A percentile compares a stretch with the other conserved stretches of the same genome.
These are phyloP conservation scores for Clistopyga incitator DNA, from an alignment of 2,888 invertebrate genomes.

Conservation along the genomic window DNA sequence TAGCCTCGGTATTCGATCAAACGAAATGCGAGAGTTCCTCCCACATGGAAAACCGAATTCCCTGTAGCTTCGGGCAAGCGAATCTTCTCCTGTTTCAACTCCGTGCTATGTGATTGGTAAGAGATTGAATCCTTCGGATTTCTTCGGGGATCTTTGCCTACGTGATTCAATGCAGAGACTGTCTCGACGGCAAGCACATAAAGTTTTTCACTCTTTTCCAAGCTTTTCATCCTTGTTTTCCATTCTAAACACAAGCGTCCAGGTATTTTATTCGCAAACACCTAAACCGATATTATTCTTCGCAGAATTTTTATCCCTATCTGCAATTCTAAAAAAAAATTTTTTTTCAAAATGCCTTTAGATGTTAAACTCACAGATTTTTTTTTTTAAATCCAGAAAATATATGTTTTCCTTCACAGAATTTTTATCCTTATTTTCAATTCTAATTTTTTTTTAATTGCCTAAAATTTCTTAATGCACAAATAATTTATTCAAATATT, in stretches of 20 bases:
- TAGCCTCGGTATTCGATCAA: neutral
- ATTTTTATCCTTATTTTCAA: too few species aligned
- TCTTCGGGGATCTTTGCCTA: constrained; percentile 25
- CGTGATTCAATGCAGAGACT: constrained; percentile 19
- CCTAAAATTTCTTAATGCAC: too few species aligned
- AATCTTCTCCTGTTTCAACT: constrained; percentile 33
- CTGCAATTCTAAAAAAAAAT: too few species aligned
- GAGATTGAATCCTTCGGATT: constrained; percentile 46
- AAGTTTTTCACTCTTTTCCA: neutral
- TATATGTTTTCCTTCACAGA: too few species aligned
- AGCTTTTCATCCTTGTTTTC: neutral
- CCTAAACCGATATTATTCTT: too few species aligned
- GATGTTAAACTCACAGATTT: too few species aligned
- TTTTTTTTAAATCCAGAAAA: too few species aligned
- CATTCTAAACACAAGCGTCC: neutral
- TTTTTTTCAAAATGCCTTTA: too few species aligned
- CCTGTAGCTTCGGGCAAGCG: constrained; percentile 14
- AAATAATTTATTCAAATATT: too few species aligned
- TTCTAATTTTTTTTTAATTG: too few species aligned
- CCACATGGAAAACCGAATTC: constrained; percentile 30
- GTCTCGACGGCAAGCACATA: neutral
- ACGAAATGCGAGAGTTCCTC: constrained; percentile 1
- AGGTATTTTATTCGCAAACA: too few species aligned
- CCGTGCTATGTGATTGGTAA: constrained; percentile 51
- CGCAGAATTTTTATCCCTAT: too few species aligned